Conservation (phyloP, 2,113 vertebrate genomes). For the Cyanocitta stelleri region DNA sequence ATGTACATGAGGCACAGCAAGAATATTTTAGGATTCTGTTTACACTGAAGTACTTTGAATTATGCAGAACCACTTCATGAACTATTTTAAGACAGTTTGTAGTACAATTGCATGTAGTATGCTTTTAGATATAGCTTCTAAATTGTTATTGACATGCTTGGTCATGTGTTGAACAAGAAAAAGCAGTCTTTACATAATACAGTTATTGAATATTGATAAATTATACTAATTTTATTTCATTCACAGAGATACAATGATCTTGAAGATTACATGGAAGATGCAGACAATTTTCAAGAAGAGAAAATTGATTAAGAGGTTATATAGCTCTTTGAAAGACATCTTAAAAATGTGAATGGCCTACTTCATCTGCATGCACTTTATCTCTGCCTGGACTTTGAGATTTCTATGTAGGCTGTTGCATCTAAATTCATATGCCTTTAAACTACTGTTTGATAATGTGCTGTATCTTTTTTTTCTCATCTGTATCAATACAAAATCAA, state of each 20-base stretch:
- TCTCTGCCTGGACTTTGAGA: neutral
- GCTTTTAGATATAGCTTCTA: neutral
- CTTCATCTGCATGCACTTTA: neutral
- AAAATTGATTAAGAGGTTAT: conserved; percentile 69
- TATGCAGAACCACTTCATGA: neutral
- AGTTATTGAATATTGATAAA: neutral
- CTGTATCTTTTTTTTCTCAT: neutral
- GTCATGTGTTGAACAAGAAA: neutral
- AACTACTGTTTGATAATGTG: neutral
- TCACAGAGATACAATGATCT: conserved; percentile 75
- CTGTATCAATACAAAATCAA: neutral
- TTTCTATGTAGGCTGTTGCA: neutral
- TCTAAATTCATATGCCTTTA: neutral
- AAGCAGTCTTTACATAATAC: neutral
- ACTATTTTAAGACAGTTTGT: neutral
- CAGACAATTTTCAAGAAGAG: conserved; percentile 83
- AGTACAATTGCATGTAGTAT: neutral
- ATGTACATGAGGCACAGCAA: neutral
- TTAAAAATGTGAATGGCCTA: conserved; percentile 6
- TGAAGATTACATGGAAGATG: conserved; percentile 69
- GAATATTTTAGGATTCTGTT: neutral
- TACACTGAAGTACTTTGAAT: neutral
- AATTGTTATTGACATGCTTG: neutral
- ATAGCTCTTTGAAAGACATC: conserved; percentile 13
- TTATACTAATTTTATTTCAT: conserved; percentile 26